These are phyloP conservation scores for Cheilinus undulatus DNA, from an alignment of 2,113 vertebrate species.

Conservation along the genomic window DNA sequence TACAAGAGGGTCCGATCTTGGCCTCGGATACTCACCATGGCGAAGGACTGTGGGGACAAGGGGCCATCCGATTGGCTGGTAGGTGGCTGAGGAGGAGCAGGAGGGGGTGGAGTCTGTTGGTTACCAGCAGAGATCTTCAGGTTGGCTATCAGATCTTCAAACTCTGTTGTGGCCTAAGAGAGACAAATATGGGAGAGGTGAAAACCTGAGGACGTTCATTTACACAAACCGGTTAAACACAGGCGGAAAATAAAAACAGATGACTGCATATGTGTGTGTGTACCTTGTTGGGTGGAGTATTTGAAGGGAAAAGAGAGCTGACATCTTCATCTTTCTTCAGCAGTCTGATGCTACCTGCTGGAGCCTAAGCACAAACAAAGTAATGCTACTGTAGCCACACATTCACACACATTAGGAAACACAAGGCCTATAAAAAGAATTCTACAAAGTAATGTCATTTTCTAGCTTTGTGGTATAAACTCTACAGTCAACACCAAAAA, in stretches of 20 bases:
- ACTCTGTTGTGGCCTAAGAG: constrained; percentile 83
- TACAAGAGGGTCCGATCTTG: not conserved
- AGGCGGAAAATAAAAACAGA: too few relatives aligned
- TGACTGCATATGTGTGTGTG: not conserved
- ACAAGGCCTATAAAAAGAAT: too few relatives aligned
- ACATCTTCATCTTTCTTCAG: constrained; percentile 83
- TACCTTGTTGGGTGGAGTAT: constrained; percentile 78
- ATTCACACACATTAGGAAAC: not conserved
- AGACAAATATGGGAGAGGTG: not conserved
- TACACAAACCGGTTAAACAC: too few relatives aligned
- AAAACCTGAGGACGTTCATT: not conserved
- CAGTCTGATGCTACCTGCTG: constrained; percentile 72
- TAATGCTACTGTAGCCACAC: not conserved
- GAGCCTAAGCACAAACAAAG: constrained; percentile 36
- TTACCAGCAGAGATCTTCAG: constrained; percentile 88
- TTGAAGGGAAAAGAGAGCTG: constrained; percentile 45
- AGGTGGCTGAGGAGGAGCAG: constrained; percentile 63
- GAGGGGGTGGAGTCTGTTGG: constrained; percentile 66
- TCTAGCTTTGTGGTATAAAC: too few relatives aligned
- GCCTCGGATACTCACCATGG: constrained; percentile 85
- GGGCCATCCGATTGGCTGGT: constrained; percentile 84
- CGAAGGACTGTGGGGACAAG: constrained; percentile 96
- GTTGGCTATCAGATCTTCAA: constrained; percentile 91
- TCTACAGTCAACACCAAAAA: too few relatives aligned
- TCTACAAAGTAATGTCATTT: too few relatives aligned